Conservation (phyloP, 2,113 vertebrate genomes). For the Garra rufa region DNA sequence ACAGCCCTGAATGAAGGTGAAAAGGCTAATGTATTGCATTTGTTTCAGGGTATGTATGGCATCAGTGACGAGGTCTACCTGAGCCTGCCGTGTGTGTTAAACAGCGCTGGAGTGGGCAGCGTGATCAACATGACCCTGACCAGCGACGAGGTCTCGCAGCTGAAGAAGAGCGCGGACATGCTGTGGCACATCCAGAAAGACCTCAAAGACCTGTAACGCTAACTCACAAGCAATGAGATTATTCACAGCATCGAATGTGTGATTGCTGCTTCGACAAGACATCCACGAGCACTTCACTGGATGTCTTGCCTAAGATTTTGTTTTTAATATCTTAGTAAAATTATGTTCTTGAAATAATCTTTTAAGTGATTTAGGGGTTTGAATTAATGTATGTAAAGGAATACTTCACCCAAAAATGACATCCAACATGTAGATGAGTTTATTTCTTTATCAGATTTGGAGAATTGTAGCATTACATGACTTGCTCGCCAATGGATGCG, state of each 20-base stretch:
- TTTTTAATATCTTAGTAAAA: not conserved
- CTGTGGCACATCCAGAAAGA: slow-evolving; percentile 93
- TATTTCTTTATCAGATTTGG: not conserved
- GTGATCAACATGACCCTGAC: slow-evolving; percentile 92
- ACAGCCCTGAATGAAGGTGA: not conserved
- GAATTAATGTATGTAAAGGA: not conserved
- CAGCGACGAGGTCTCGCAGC: slow-evolving; percentile 83
- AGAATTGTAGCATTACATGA: not conserved
- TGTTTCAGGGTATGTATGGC: slow-evolving; percentile 88
- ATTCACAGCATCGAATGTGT: not conserved
- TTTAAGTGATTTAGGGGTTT: not conserved
- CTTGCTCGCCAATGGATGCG: not conserved
- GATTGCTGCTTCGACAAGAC: not conserved
- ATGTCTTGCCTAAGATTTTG: not conserved
- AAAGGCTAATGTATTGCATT: not conserved
- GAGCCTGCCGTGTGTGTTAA: slow-evolving; percentile 90
- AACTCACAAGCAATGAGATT: not conserved
- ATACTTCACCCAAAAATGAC: not conserved
- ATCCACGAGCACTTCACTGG: too few species aligned
- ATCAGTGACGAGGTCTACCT: slow-evolving; percentile 89
- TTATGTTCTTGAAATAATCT: not conserved
- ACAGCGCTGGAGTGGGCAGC: slow-evolving; percentile 81
- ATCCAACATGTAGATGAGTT: not conserved
- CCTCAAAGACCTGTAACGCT: slow-evolving; percentile 81
- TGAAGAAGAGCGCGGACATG: slow-evolving; percentile 86